Evolutionary conservation across 2,888 invertebrate genomes (phyloP).

Genomic region (Omphaloscelis lunosa): DNA sequence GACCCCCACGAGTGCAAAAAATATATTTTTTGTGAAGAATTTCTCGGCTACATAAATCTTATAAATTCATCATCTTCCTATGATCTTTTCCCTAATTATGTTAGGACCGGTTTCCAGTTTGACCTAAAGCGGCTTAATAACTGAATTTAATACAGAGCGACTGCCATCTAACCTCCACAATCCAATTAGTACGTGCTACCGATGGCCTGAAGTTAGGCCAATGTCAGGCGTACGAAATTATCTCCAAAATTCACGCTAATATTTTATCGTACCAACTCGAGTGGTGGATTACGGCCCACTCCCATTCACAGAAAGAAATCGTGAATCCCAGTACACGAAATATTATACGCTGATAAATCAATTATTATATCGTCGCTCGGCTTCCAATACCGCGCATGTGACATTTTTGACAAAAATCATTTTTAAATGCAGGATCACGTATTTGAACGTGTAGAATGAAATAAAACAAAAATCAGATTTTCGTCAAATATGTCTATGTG

Average conservation of each 20-base stretch:
- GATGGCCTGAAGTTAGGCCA: not conserved
- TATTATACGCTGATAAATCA: not conserved
- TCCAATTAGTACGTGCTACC: constrained; percentile 7
- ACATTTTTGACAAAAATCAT: too few species aligned
- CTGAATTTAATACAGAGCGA: constrained; percentile 1
- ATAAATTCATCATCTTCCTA: not conserved
- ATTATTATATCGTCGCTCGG: too few species aligned
- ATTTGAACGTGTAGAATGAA: too few species aligned
- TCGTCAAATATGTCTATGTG: too few species aligned
- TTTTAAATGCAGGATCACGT: too few species aligned
- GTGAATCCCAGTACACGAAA: not conserved
- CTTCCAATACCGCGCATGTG: too few species aligned
- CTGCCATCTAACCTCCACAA: not conserved
- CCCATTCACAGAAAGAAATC: not conserved
- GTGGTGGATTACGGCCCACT: constrained; percentile 1
- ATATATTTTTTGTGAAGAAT: not conserved
- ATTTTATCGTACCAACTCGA: not conserved
- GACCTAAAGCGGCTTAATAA: not conserved
- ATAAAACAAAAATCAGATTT: too few species aligned
- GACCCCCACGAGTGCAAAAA: not conserved
- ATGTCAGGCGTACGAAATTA: constrained; percentile 4
- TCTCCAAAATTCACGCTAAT: not conserved
- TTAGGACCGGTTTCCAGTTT: not conserved
- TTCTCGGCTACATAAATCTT: not conserved
- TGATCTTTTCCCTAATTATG: not conserved